Evolutionary conservation across 2,797 vertebrate genomes (phyloP).

Genomic region (Tragopan temminckii): DNA sequence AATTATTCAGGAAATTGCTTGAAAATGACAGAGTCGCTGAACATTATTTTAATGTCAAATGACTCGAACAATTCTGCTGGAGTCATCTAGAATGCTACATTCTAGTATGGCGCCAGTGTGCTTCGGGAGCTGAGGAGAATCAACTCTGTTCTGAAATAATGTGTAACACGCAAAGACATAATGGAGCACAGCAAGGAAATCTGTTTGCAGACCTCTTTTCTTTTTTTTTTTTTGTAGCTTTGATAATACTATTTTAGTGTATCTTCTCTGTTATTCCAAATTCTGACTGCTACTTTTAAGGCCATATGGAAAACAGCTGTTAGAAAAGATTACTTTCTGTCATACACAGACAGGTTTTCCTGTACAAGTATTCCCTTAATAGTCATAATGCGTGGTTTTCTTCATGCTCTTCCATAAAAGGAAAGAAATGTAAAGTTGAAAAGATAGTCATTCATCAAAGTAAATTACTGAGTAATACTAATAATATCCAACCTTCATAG

Average conservation of each 20-base stretch:
- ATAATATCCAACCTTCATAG: not conserved
- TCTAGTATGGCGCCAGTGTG: not conserved
- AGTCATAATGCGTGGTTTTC: not conserved
- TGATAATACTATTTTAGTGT: not conserved
- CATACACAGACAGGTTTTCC: not conserved
- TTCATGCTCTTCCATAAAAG: not conserved
- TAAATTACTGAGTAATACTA: not conserved
- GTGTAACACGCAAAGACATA: not conserved
- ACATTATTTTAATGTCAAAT: slow-evolving; percentile 81
- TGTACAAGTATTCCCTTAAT: not conserved
- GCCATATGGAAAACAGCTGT: not conserved
- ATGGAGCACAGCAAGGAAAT: not conserved
- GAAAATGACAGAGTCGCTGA: slow-evolving; percentile 78
- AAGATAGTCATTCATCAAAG: not conserved
- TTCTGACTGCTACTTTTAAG: not conserved
- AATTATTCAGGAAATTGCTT: slow-evolving; percentile 84
- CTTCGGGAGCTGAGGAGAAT: not conserved
- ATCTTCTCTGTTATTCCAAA: not conserved
- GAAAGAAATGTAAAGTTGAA: not conserved
- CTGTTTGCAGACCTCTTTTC: not conserved
- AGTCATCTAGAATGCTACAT: slow-evolving; percentile 69
- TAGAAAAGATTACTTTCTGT: not conserved
- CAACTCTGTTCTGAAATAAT: not conserved
- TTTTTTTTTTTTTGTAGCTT: not conserved
- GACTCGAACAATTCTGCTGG: slow-evolving; percentile 66